Percentiles rank a stretch among this genome's conserved stretches.
phyloP scores from a whole-genome alignment of 2,888 invertebrate species.

The Caenorhabditis zanzibari region DNA sequence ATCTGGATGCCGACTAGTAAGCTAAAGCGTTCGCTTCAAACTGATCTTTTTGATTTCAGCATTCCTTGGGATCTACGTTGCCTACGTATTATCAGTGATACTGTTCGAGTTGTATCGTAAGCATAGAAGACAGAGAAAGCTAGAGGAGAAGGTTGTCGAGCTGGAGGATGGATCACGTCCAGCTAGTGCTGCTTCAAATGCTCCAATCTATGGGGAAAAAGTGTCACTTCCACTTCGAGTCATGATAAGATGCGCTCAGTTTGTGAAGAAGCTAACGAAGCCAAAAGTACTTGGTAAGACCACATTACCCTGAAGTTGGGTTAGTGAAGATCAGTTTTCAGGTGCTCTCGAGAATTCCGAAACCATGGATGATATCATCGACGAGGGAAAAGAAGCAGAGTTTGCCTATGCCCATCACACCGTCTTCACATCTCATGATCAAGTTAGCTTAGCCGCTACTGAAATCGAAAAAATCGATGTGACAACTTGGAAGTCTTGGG shows the following conservation, averaged over 20 bases:
- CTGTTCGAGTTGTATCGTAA: conserved; percentile 79
- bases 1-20: conserved; percentile 80
- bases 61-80: conserved; percentile 85
- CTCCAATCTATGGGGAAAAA: conserved; percentile 26
- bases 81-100: conserved; percentile 85
- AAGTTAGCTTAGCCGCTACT: conserved; percentile 39
- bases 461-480: conserved; percentile 19
- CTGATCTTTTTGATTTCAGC: too few relatives aligned
- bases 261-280: conserved; percentile 29
- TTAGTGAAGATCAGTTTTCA: too few relatives aligned
- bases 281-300: too few relatives aligned
- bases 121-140: conserved; percentile 40
- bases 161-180: conserved; percentile 21
- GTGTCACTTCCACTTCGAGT: conserved; percentile 10
- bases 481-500: conserved; percentile 48
- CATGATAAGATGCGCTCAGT: conserved; percentile 35
- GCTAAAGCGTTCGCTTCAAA: neutral
- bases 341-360: too few relatives aligned
- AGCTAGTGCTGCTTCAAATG: conserved; percentile 25
- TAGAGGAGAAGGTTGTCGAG: conserved; percentile 4
- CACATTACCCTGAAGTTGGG: too few relatives aligned
- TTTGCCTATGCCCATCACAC: conserved; percentile 55
- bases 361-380: conserved; percentile 23
- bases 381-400: conserved; percentile 57
- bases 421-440: conserved; percentile 59